A percentile compares a stretch with the other conserved stretches of the same genome.
Conservation (phyloP, 2,113 vertebrate genomes). For the Notarius quadriscutis region DNA sequence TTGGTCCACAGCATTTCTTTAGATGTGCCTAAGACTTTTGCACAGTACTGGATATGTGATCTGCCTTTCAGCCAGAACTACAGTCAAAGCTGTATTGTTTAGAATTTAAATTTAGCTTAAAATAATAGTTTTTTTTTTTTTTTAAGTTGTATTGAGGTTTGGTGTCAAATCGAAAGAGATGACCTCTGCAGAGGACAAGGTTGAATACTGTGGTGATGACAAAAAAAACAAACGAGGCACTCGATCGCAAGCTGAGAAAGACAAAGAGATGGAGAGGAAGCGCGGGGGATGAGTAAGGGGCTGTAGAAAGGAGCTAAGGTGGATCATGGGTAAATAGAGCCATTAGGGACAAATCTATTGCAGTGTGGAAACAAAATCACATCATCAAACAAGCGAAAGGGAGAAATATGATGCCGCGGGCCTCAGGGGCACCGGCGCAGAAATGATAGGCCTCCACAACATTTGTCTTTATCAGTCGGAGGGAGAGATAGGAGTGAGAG, state of each 20-base stretch:
- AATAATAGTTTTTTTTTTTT: too few species aligned
- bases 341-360: conserved; percentile 83
- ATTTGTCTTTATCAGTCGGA: conserved; percentile 80
- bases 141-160: not conserved
- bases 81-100: not conserved
- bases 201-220: not conserved
- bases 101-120: not conserved
- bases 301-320: conserved; percentile 42
- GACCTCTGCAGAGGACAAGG: not conserved
- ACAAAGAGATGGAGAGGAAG: conserved; percentile 34
- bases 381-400: conserved; percentile 79
- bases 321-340: conserved; percentile 77
- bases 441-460: conserved; percentile 74
- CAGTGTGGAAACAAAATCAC: conserved; percentile 81
- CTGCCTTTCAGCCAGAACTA: not conserved
- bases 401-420: conserved; percentile 77
- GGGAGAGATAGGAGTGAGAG: conserved; percentile 3
- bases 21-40: too few species aligned
- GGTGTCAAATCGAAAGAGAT: too few species aligned
- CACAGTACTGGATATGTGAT: not conserved
- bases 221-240: not conserved
- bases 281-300: conserved; percentile 47
- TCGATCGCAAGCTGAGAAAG: not conserved
- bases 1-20: too few species aligned
- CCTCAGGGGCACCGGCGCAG: conserved; percentile 64